Base-by-base conservation (phyloP, 2,888 invertebrate species). In the Xestia c-nigrum region DNA sequence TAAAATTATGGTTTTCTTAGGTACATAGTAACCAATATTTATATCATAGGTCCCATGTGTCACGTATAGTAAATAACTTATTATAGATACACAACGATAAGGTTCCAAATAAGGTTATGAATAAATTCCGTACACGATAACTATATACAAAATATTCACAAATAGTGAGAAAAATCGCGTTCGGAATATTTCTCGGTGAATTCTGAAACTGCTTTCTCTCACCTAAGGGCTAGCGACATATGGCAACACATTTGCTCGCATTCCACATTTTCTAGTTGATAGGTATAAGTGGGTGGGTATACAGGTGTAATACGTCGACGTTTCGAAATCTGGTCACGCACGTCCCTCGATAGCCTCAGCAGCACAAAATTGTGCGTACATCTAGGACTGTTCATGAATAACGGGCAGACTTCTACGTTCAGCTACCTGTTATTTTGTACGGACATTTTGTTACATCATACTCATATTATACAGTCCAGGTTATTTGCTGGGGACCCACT, bases 281-380 rank as follows among this genome's bases (percentile, higher is more conserved):
- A 72, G 78, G 38, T 81, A 73, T 74, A 83, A 77, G 57, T 76
- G 68, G 63, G 65, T 46, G 55, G 75, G 76, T 69, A 68, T 80
- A 78, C 79, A 83, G 80, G 84, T 88, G 88, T 89, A 89, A 91
- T 91, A 90, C 87, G 87, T 89, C 84, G 79, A 68, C 70, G 70
- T 77, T 90, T 76, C 69, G 84, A 86, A 92, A 90, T 88, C 91
- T 87, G 88, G 92, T 92, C 93, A 92, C 92, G 92, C 85, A 77
- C 86, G 81, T 80, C 68, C 77, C 87, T 86, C 86, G 82, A 89
- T 89, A 87, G 89, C 89, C 80, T 85, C 79, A 72, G 74, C 80
- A 85, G 83, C 83, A 80, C 88, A 89, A 90, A 90, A 91, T 89
- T 88, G 88, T 90, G 88, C 85, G 87, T 89, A 89, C 80, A 69